Conservation (phyloP, 1,140 invertebrate genomes). For the Sycobia sp. region DNA sequence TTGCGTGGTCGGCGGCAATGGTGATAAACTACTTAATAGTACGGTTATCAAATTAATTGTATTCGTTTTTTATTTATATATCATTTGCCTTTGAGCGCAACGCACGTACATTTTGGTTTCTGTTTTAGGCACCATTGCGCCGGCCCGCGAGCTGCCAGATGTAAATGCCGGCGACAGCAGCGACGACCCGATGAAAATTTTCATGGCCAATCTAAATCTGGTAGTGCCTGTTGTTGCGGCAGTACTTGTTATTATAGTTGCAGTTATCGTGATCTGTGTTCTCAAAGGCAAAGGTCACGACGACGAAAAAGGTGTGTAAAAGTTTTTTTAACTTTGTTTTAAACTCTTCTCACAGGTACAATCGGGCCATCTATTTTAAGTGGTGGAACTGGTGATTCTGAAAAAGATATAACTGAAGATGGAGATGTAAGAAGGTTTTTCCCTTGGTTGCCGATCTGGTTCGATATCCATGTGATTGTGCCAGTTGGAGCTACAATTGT, state of each 20-base stretch:
- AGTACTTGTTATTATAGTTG: conserved; percentile 87
- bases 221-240: conserved; percentile 92
- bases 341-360: conserved; percentile 66
- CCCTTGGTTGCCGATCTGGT: conserved; percentile 83
- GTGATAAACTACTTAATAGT: conserved; percentile 47
- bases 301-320: conserved; percentile 74
- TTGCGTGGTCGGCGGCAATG: conserved; percentile 58
- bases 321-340: conserved; percentile 41
- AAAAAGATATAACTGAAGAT: conserved; percentile 58
- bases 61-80: too few relatives aligned
- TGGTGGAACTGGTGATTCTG: conserved; percentile 44
- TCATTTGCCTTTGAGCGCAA: not conserved
- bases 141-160: conserved; percentile 82
- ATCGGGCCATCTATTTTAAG: conserved; percentile 76
- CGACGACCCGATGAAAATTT: conserved; percentile 81
- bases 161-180: conserved; percentile 65
- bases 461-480: conserved; percentile 85
- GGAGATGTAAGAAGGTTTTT: conserved; percentile 67
- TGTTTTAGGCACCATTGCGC: conserved; percentile 91
- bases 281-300: conserved; percentile 79
- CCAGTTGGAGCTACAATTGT: conserved; percentile 83
- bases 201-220: conserved; percentile 87
- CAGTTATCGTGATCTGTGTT: conserved; percentile 89
- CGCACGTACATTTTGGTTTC: conserved; percentile 42
- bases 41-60: not conserved